Base-by-base conservation (phyloP, 2,888 invertebrate genomes). In the Plagiodera versicolora region DNA sequence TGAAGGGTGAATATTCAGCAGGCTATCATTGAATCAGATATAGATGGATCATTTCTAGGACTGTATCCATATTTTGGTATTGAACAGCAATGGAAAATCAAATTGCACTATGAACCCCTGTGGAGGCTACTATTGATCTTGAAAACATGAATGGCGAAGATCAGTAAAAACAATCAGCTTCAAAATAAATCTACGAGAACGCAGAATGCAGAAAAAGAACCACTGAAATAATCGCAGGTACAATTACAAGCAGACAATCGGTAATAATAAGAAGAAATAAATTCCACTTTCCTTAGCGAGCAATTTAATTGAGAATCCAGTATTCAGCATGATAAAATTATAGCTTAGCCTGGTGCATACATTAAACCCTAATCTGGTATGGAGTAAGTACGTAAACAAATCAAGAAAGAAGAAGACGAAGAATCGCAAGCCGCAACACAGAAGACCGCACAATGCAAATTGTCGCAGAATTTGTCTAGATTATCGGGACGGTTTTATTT, bases 391-490 rank as follows among this genome's bases (percentile, higher is more conserved):
- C 72, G 77, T 77, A 77, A 76, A 79, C 78, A 78, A 78, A 79
- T 79, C 78, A 79, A 75, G 74, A 62, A 63, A 53, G 30, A 16
- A 48, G 39, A 53, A 53, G 48, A 54, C 57, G 54, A 55, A 57
- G 61, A 53, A 57, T 54, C 55, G 58, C 50, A 20, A 35, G 48
- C n/a, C 30, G 52, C 66, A 68, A 70, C 68, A 73, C 73, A 75
- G 74, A 71, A 76, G 77, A 77, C 77, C 77, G 76, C 76, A 79
- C 78, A 79, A 80, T 79, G 80, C 78, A 79, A 79, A 80, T 80
- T 79, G 80, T 79, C 75, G 74, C 76, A 73, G 78, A 80, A 80
- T 80, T 80, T 80, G 80, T 80, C 79, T 76, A 79, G 79, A 80
- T 80, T 80, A 80, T 79, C 78, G 75, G 70, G 68, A 66, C 46